These are phyloP conservation scores for Mus spretus DNA, from an alignment of 2,797 vertebrate species.

Conservation along the genomic window DNA sequence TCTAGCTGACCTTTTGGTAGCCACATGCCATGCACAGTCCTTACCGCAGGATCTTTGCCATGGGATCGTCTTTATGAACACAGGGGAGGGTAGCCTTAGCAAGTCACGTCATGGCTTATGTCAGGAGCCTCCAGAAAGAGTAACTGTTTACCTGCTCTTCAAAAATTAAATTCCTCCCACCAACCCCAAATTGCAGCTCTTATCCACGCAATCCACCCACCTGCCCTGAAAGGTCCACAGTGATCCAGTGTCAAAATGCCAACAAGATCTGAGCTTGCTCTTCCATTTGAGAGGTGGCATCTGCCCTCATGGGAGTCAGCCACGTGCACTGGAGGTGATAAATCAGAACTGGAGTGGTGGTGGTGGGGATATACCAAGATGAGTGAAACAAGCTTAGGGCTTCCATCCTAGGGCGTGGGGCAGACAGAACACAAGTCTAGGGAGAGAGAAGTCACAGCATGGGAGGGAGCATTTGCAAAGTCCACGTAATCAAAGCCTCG, in stretches of 20 bases:
- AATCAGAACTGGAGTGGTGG: not conserved
- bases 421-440: not conserved
- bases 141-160: too few relatives aligned
- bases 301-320: not conserved
- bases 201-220: not conserved
- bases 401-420: not conserved
- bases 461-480: not conserved
- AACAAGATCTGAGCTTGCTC: not conserved
- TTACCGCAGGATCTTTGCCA: not conserved
- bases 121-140: constrained; percentile 1
- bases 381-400: not conserved
- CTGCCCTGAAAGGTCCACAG: not conserved
- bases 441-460: not conserved
- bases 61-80: not conserved
- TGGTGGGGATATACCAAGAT: not conserved
- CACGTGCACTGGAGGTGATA: not conserved
- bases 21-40: not conserved
- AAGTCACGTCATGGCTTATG: not conserved
- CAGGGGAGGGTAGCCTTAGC: not conserved
- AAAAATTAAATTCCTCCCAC: not conserved
- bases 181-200: not conserved
- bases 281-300: not conserved
- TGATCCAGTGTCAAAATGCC: not conserved
- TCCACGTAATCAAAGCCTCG: not conserved
- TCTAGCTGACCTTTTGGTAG: not conserved